Conservation (phyloP, 2,113 vertebrate genomes). For the Poecilia latipinna region DNA sequence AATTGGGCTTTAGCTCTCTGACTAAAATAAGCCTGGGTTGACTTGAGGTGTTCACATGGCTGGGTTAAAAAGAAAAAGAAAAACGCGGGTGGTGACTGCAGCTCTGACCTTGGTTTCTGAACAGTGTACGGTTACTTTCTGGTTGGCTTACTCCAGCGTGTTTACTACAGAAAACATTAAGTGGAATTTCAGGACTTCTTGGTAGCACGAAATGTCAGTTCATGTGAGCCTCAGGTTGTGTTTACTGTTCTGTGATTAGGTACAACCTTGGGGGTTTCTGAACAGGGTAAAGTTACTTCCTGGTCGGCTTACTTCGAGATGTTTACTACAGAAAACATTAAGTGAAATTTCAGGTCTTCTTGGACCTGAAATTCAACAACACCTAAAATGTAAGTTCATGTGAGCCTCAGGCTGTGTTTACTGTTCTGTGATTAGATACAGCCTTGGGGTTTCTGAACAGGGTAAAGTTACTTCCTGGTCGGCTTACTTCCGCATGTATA, state of each 20-base stretch:
- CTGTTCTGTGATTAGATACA: conserved; percentile 12
- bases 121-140: conserved; percentile 22
- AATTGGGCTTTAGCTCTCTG: conserved; percentile 63
- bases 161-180: conserved; percentile 33
- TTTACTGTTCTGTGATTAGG: conserved; percentile 22
- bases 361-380: no score
- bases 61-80: not conserved
- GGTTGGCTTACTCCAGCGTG: not conserved
- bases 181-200: conserved; percentile 12
- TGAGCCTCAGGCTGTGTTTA: no score
- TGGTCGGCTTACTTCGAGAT: no score
- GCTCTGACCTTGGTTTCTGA: not conserved
- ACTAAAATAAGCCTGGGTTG: conserved; percentile 59
- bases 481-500: no score
- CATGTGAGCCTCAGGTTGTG: conserved; percentile 12
- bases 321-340: no score
- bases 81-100: not conserved
- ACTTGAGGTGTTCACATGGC: conserved; percentile 34
- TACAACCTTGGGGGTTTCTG: not conserved
- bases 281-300: no score
- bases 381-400: no score
- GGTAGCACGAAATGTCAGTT: conserved; percentile 21
- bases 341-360: no score
- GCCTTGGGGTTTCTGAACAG: not conserved
- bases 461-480: no score